A percentile compares a stretch with the other conserved stretches of the same genome.
phyloP scores from a whole-genome alignment of 2,797 vertebrate genomes.

The Hylomyscus alleni region DNA sequence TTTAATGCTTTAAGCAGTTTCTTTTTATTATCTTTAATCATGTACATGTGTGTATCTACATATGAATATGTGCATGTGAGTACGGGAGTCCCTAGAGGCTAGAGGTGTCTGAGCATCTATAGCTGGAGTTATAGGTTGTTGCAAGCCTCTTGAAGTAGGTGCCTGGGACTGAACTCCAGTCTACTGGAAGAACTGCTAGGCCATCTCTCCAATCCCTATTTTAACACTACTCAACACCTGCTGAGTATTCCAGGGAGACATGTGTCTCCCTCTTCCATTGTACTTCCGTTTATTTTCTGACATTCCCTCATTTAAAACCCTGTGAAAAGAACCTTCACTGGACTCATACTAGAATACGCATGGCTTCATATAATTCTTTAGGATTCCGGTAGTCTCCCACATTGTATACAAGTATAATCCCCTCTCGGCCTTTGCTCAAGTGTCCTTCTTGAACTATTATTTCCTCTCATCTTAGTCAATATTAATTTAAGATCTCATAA shows the following conservation, averaged over 20 bases:
- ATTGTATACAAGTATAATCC: background rate
- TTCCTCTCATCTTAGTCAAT: conserved; percentile 42
- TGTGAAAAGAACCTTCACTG: background rate
- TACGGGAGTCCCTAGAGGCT: background rate
- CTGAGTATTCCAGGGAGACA: background rate
- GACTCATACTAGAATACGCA: background rate
- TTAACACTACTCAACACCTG: background rate
- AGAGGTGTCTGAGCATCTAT: background rate
- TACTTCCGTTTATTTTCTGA: conserved; percentile 17
- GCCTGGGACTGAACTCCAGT: background rate
- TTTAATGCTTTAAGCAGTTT: background rate
- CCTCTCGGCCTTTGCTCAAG: background rate
- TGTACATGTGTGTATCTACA: background rate
- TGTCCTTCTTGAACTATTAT: background rate
- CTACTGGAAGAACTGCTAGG: background rate
- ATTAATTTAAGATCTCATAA: conserved; percentile 43
- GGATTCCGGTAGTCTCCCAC: background rate
- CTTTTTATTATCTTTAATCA: background rate
- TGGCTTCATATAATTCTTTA: conserved; percentile 16
- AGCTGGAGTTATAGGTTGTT: background rate
- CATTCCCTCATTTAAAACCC: background rate
- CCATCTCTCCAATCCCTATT: background rate
- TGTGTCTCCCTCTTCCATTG: background rate
- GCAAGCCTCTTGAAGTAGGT: background rate
- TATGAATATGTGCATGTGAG: background rate